phyloP scores from a whole-genome alignment of 2,797 vertebrate genomes.

The Notolepis coatsorum region DNA sequence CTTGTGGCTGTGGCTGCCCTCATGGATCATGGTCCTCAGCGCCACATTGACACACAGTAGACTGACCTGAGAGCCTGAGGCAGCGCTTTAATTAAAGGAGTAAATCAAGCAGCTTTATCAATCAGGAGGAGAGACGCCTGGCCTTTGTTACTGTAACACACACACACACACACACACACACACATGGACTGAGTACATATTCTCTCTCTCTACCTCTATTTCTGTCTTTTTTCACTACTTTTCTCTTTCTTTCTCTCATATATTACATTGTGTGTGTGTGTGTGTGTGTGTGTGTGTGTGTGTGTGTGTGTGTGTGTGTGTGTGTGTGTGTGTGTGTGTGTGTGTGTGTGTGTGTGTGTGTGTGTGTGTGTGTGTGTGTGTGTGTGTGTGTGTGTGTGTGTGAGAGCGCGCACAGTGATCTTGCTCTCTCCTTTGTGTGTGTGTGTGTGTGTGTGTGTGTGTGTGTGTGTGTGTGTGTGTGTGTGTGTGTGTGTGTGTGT shows the following conservation, averaged over 20 bases:
- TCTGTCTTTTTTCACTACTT: background rate
- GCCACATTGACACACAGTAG: conserved; percentile 40
- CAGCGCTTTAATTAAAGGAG: conserved; percentile 55
- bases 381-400: background rate
- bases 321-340: background rate
- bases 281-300: too few relatives aligned
- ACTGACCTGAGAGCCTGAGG: conserved; percentile 35
- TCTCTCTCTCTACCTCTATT: background rate
- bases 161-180: background rate
- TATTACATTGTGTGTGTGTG: too few relatives aligned
- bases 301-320: background rate
- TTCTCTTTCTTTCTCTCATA: too few relatives aligned
- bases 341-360: background rate
- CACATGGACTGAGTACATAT: conserved; percentile 1
- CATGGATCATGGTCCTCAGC: conserved; percentile 16
- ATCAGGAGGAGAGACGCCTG: conserved; percentile 18
- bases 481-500: conserved; percentile 6
- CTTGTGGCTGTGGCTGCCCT: too few relatives aligned
- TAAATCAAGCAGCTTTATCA: conserved; percentile 47
- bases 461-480: conserved; percentile 16
- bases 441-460: background rate
- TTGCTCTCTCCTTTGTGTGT: too few relatives aligned
- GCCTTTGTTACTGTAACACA: conserved; percentile 1
- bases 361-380: background rate
- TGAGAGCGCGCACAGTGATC: background rate